These are phyloP conservation scores for Tribolium madens DNA, from an alignment of 1,140 invertebrate genomes.

Conservation along the genomic window DNA sequence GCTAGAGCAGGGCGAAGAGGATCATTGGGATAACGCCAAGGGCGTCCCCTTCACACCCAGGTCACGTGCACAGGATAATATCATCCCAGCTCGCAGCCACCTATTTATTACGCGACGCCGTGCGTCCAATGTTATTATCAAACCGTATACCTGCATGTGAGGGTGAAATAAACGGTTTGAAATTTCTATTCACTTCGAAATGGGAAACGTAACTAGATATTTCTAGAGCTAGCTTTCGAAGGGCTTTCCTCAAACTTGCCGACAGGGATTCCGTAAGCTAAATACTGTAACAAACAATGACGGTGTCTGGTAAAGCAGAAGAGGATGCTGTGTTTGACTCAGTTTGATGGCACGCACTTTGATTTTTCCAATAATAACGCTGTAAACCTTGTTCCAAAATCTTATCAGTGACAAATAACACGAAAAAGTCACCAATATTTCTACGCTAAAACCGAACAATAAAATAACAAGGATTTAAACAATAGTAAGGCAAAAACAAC, in stretches of 20 bases:
- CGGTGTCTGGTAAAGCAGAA: not conserved
- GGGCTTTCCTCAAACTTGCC: conserved; percentile 7
- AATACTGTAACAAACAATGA: conserved; percentile 10
- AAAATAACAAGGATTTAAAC: too few species aligned
- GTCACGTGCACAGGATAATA: conserved; percentile 49
- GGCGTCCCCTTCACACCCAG: conserved; percentile 40
- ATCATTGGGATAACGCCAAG: conserved; percentile 32
- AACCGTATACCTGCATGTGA: conserved; percentile 47
- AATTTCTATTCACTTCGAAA: conserved; percentile 42
- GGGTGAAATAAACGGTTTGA: conserved; percentile 47
- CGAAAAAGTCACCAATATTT: not conserved
- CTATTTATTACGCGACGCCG: conserved; percentile 51
- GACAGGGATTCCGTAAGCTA: not conserved
- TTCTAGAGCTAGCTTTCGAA: conserved; percentile 24
- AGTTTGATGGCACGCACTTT: not conserved
- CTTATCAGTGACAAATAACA: not conserved
- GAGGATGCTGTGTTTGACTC: conserved; percentile 1
- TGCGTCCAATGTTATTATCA: conserved; percentile 51
- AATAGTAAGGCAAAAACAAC: too few species aligned
- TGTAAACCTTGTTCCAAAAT: not conserved
- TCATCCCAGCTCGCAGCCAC: conserved; percentile 47
- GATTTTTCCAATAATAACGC: not conserved
- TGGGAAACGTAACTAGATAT: conserved; percentile 31
- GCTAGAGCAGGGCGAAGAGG: not conserved
- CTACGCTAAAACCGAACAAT: too few species aligned